These are phyloP conservation scores for Cybosia mesomella DNA, from an alignment of 2,888 invertebrate genomes.

Conservation along the genomic window DNA sequence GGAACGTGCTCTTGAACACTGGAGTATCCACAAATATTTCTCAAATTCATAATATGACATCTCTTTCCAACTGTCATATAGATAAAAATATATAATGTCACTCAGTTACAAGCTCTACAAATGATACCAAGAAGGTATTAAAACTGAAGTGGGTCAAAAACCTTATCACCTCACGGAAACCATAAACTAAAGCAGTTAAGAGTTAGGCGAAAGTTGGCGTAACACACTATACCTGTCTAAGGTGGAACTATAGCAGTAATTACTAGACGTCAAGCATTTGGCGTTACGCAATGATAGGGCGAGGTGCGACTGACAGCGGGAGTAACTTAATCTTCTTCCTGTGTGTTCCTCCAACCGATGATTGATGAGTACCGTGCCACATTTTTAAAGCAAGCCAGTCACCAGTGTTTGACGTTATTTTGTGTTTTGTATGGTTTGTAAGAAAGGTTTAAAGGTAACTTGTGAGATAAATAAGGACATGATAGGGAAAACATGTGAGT, in stretches of 20 bases:
- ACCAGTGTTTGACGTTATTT: too few relatives aligned
- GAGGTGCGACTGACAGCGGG: conserved; percentile 46
- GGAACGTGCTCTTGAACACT: too few relatives aligned
- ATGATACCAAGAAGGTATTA: conserved; percentile 30
- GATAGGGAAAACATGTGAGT: too few relatives aligned
- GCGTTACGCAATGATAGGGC: conserved; percentile 61
- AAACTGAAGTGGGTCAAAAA: conserved; percentile 38
- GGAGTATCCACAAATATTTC: too few relatives aligned
- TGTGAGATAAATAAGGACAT: too few relatives aligned
- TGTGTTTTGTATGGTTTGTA: too few relatives aligned
- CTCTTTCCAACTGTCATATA: too few relatives aligned
- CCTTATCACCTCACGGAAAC: conserved; percentile 36
- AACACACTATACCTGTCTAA: conserved; percentile 27
- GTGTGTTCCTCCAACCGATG: too few relatives aligned
- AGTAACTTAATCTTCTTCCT: neutral
- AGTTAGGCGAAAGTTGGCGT: conserved; percentile 51
- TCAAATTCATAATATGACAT: too few relatives aligned
- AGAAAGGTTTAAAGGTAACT: too few relatives aligned
- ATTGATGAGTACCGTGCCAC: too few relatives aligned
- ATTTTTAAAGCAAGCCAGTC: too few relatives aligned
- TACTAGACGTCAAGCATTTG: conserved; percentile 57
- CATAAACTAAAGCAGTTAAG: conserved; percentile 33
- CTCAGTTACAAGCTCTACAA: neutral
- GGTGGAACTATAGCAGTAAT: conserved; percentile 66
- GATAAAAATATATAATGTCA: neutral